Conservation (phyloP, 2,797 vertebrate species). For the Salarias fasciatus region DNA sequence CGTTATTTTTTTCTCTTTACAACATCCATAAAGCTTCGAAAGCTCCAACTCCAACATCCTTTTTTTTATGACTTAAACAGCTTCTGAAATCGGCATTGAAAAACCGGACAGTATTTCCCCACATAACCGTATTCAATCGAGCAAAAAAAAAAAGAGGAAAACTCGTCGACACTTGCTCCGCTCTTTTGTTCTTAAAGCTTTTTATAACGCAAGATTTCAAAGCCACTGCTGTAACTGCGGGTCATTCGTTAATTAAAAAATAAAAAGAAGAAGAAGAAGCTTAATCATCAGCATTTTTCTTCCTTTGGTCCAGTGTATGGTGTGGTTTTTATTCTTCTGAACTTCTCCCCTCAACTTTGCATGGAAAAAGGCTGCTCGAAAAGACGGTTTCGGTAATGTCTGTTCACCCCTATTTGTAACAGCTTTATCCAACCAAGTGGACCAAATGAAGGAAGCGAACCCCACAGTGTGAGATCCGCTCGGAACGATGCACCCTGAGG, state of each 20-base stretch:
- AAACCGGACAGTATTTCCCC: no score
- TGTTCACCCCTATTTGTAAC: constrained; percentile 21
- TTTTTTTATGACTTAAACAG: no score
- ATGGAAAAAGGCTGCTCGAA: neutral
- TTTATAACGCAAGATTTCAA: neutral
- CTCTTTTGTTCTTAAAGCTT: neutral
- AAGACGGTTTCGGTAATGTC: neutral
- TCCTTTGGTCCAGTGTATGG: neutral
- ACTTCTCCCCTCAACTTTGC: constrained; percentile 5
- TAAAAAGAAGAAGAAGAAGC: neutral
- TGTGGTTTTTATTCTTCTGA: constrained; percentile 2
- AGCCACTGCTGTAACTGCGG: neutral
- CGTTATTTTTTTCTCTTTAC: no score
- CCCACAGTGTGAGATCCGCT: constrained; percentile 10
- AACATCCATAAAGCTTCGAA: no score
- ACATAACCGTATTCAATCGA: no score
- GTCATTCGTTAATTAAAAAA: neutral
- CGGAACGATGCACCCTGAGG: constrained; percentile 29
- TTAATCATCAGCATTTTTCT: neutral
- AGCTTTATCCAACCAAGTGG: constrained; percentile 39
- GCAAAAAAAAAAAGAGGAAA: no score
- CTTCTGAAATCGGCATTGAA: no score
- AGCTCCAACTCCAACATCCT: no score
- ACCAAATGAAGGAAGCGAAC: constrained; percentile 17
- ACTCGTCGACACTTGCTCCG: no score